Evolutionary conservation across 2,113 vertebrate genomes (phyloP).

Genomic region (Myrmecobius fasciatus): DNA sequence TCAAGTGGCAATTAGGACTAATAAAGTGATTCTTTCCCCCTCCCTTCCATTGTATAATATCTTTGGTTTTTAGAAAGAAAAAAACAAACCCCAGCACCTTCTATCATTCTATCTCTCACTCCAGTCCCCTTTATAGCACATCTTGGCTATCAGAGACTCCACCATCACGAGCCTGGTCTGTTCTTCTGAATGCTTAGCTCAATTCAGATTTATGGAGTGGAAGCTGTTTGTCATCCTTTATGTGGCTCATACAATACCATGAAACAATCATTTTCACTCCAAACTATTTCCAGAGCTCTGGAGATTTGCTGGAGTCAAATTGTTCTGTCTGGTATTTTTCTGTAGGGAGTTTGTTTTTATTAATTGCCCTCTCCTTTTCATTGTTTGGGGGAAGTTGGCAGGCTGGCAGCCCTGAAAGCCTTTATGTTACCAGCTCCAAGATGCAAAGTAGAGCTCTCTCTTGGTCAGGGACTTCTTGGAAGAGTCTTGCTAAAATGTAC

Average conservation of each 20-base stretch:
- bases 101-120: not conserved
- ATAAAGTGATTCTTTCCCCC: conserved; percentile 56
- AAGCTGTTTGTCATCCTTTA: conserved; percentile 55
- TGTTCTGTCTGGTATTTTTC: conserved; percentile 36
- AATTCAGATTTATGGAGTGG: conserved; percentile 55
- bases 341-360: not conserved
- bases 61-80: not conserved
- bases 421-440: not conserved
- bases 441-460: not conserved
- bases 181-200: conserved; percentile 57
- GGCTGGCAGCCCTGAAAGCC: not conserved
- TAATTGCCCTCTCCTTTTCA: not conserved
- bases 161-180: conserved; percentile 25
- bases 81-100: not conserved
- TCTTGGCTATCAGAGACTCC: not conserved
- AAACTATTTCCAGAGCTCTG: conserved; percentile 31
- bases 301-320: conserved; percentile 55
- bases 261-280: conserved; percentile 51
- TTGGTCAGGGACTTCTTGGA: not conserved
- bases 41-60: not conserved
- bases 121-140: not conserved
- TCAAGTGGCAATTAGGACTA: conserved; percentile 80
- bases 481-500: not conserved
- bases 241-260: conserved; percentile 18
- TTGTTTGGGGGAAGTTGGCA: not conserved